Percentiles rank a stretch among this genome's conserved stretches.
These are phyloP conservation scores for Lichenostomus cassidix DNA, from an alignment of 2,113 vertebrate genomes.

Conservation along the genomic window DNA sequence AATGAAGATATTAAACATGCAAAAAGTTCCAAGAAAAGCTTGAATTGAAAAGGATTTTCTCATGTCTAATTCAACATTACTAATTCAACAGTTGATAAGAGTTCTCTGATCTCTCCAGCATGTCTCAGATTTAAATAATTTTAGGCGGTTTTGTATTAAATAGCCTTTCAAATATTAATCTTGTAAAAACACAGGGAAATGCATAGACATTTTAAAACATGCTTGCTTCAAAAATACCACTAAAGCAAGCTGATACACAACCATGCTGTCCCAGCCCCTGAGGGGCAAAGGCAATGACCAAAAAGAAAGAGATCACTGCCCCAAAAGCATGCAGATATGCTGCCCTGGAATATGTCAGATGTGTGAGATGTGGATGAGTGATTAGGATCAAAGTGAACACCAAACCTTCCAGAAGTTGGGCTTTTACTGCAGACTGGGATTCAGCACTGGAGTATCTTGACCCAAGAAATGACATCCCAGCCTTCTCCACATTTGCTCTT, in stretches of 20 bases:
- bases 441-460: background rate
- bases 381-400: background rate
- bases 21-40: slow-evolving; percentile 34
- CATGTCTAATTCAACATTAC: slow-evolving; percentile 27
- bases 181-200: slow-evolving; percentile 20
- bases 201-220: background rate
- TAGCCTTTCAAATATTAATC: slow-evolving; percentile 39
- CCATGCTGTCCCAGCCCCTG: background rate
- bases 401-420: background rate
- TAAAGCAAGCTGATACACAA: background rate
- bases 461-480: accelerated
- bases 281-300: background rate
- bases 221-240: background rate
- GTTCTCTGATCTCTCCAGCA: slow-evolving; percentile 28
- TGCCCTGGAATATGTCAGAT: background rate
- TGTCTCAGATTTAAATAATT: slow-evolving; percentile 49
- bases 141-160: slow-evolving; percentile 20
- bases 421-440: background rate
- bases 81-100: slow-evolving; percentile 16
- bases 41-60: slow-evolving; percentile 21
- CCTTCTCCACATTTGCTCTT: background rate
- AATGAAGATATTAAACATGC: slow-evolving; percentile 4
- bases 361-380: background rate
- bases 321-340: background rate
- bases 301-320: background rate